These are phyloP conservation scores for Tichodroma muraria DNA, from an alignment of 2,113 vertebrate species.

Conservation along the genomic window DNA sequence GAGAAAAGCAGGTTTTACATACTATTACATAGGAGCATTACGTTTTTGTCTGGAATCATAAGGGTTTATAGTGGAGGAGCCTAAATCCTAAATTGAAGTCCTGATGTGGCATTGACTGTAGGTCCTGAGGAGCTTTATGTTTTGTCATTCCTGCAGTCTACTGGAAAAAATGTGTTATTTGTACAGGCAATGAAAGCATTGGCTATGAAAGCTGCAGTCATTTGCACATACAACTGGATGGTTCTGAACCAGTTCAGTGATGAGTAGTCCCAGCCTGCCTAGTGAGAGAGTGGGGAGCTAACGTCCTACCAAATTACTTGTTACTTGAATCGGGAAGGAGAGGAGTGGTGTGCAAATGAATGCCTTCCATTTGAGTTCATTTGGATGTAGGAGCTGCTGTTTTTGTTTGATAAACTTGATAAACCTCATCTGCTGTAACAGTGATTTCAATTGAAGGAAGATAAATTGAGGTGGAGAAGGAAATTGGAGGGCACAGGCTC, in stretches of 20 bases:
- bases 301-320: neutral
- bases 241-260: neutral
- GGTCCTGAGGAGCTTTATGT: neutral
- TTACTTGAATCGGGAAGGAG: neutral
- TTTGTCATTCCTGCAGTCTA: neutral
- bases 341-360: neutral
- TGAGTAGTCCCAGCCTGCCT: neutral
- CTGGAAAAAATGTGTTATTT: neutral
- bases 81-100: neutral
- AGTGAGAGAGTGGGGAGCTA: neutral
- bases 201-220: neutral
- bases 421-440: slow-evolving; percentile 13
- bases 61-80: neutral
- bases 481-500: neutral
- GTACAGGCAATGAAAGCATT: neutral
- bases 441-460: slow-evolving; percentile 50
- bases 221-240: neutral
- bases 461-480: slow-evolving; percentile 45
- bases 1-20: neutral
- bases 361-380: neutral
- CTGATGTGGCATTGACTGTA: neutral
- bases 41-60: neutral
- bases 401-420: slow-evolving; percentile 40
- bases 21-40: neutral
- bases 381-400: neutral